Conservation (phyloP, 2,888 invertebrate species). For the Aphrophora alni region DNA sequence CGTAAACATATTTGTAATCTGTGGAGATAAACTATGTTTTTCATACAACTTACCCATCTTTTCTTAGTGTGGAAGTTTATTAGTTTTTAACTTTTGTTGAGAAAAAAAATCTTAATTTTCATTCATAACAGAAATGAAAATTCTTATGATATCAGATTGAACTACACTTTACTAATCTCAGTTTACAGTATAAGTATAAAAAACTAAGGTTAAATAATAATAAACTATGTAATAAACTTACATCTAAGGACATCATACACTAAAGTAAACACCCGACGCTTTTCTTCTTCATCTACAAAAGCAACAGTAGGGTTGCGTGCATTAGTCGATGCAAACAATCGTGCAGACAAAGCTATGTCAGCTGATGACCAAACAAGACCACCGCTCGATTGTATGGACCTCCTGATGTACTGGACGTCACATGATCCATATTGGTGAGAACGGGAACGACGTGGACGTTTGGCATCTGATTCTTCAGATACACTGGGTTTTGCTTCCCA, state of each 20-base stretch:
- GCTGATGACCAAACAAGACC: conserved; percentile 27
- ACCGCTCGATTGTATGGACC: conserved; percentile 22
- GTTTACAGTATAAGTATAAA: too few species aligned
- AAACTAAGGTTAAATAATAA: neutral
- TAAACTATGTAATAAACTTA: conserved; percentile 58
- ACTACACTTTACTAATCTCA: too few species aligned
- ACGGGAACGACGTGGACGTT: conserved; percentile 29
- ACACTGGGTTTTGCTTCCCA: neutral
- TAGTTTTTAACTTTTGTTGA: too few species aligned
- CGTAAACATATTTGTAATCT: too few species aligned
- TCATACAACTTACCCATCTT: too few species aligned
- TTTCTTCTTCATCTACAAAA: conserved; percentile 72
- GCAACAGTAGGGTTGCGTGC: conserved; percentile 65
- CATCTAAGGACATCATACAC: conserved; percentile 78
- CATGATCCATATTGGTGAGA: neutral
- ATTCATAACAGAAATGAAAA: too few species aligned
- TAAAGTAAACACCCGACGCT: conserved; percentile 74
- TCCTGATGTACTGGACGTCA: neutral
- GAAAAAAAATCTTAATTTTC: too few species aligned
- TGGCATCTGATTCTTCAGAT: conserved; percentile 22
- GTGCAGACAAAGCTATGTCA: conserved; percentile 45
- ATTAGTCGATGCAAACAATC: conserved; percentile 58
- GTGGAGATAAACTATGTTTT: too few species aligned
- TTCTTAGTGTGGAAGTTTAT: too few species aligned
- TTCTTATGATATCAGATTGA: too few species aligned